These are phyloP conservation scores for Hippocampus guttulatus DNA, from an alignment of 2,113 vertebrate species.

Conservation along the genomic window DNA sequence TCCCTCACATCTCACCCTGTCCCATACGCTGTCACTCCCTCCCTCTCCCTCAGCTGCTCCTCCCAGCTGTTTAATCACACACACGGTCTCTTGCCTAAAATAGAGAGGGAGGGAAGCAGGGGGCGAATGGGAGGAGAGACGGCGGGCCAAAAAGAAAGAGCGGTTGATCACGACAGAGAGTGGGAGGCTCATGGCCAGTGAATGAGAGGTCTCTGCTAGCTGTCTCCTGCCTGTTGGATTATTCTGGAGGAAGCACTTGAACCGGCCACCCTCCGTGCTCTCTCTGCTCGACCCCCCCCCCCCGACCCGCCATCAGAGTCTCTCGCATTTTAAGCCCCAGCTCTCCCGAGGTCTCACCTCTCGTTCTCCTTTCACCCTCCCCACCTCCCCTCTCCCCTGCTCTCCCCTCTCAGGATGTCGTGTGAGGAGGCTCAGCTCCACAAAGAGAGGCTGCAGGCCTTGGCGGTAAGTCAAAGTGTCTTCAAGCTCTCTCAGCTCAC, in stretches of 20 bases:
- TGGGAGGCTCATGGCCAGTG: slow-evolving; percentile 77
- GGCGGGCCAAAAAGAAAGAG: slow-evolving; percentile 59
- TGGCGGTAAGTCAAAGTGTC: slow-evolving; percentile 86
- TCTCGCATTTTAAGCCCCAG: slow-evolving; percentile 29
- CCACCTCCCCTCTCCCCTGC: slow-evolving; percentile 64
- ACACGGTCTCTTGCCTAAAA: slow-evolving; percentile 76
- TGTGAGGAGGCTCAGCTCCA: slow-evolving; percentile 95
- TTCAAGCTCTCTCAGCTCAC: slow-evolving; percentile 52
- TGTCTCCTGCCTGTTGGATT: slow-evolving; percentile 63
- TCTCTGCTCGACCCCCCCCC: slow-evolving; percentile 8
- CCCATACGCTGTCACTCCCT: slow-evolving; percentile 13
- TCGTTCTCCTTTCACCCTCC: slow-evolving; percentile 46
- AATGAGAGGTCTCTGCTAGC: slow-evolving; percentile 75
- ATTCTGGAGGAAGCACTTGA: slow-evolving; percentile 54
- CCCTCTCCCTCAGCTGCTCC: slow-evolving; percentile 64
- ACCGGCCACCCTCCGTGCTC: slow-evolving; percentile 39
- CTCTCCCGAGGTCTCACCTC: slow-evolving; percentile 46
- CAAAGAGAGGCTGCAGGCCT: slow-evolving; percentile 95
- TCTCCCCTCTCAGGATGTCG: slow-evolving; percentile 88
- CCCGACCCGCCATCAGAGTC: slow-evolving; percentile 14
- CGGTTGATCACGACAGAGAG: slow-evolving; percentile 56
- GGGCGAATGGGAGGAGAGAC: slow-evolving; percentile 68
- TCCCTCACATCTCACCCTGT: background rate
- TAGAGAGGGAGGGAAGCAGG: slow-evolving; percentile 49
- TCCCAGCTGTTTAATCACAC: slow-evolving; percentile 79